Evolutionary conservation across 2,888 invertebrate species (phyloP).

Genomic region (Eupithecia insigniata): DNA sequence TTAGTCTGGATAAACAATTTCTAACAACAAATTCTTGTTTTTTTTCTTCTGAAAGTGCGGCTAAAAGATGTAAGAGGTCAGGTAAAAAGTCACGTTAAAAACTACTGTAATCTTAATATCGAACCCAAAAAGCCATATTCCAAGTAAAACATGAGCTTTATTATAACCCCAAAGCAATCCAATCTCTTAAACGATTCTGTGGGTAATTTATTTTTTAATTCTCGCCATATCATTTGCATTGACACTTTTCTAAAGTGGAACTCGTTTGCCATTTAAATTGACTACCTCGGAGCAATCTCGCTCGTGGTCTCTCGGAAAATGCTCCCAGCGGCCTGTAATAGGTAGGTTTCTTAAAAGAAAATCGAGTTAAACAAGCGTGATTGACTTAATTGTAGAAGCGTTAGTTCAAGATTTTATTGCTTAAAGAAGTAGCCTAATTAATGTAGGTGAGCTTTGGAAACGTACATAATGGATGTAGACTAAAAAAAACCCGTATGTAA

Average conservation of each 20-base stretch:
- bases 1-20: not conserved
- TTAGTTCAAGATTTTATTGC: slow-evolving; percentile 48
- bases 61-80: not conserved
- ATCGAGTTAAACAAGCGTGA: slow-evolving; percentile 77
- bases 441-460: no score
- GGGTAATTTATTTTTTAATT: slow-evolving; percentile 37
- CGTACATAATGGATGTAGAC: no score
- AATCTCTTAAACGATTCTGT: slow-evolving; percentile 21
- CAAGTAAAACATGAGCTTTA: not conserved
- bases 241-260: slow-evolving; percentile 70
- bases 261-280: slow-evolving; percentile 79
- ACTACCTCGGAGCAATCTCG: slow-evolving; percentile 76
- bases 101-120: not conserved
- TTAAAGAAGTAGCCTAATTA: not conserved
- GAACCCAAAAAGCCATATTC: not conserved
- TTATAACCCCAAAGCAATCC: slow-evolving; percentile 10
- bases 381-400: slow-evolving; percentile 74
- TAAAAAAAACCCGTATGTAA: no score
- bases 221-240: slow-evolving; percentile 62
- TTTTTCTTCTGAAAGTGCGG: no score
- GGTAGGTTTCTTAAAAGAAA: slow-evolving; percentile 78
- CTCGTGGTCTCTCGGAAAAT: slow-evolving; percentile 61
- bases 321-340: slow-evolving; percentile 77
- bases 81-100: not conserved
- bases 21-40: not conserved